These are phyloP conservation scores for Cyphomyrus plagiostoma DNA, from an alignment of 2,113 vertebrate species.

Conservation along the genomic window DNA sequence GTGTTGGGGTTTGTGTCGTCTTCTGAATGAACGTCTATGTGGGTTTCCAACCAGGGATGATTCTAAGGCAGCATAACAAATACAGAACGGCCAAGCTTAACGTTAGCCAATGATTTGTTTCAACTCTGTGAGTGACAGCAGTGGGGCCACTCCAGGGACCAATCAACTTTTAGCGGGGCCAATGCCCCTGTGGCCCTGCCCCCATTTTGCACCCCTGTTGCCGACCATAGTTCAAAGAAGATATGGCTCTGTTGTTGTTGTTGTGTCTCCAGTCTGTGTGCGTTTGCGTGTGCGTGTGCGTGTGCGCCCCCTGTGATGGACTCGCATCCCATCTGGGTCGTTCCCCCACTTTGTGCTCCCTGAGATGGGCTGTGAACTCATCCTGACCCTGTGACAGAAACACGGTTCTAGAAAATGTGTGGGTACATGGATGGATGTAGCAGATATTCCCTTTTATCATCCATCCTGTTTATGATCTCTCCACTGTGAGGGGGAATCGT, in stretches of 20 bases:
- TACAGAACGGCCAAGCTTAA: background rate
- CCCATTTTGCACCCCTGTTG: background rate
- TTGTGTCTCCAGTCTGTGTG: background rate
- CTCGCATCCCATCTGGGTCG: background rate
- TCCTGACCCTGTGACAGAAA: background rate
- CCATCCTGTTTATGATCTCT: background rate
- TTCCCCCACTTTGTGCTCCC: background rate
- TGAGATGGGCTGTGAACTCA: background rate
- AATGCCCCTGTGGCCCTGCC: background rate
- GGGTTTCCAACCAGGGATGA: too few relatives aligned
- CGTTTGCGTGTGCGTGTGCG: background rate
- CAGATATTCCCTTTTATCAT: background rate
- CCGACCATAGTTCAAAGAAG: background rate
- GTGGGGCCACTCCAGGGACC: background rate
- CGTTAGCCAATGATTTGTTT: background rate
- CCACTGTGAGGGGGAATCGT: background rate
- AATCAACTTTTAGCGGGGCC: background rate
- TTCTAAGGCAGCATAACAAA: background rate
- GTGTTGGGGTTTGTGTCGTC: too few relatives aligned
- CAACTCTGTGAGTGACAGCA: background rate
- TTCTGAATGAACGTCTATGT: too few relatives aligned
- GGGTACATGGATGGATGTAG: background rate
- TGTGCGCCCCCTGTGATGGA: background rate
- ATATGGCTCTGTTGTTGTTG: background rate
- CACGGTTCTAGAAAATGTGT: background rate